Conservation (phyloP, 2,888 invertebrate species). For the Lasius platythorax region DNA sequence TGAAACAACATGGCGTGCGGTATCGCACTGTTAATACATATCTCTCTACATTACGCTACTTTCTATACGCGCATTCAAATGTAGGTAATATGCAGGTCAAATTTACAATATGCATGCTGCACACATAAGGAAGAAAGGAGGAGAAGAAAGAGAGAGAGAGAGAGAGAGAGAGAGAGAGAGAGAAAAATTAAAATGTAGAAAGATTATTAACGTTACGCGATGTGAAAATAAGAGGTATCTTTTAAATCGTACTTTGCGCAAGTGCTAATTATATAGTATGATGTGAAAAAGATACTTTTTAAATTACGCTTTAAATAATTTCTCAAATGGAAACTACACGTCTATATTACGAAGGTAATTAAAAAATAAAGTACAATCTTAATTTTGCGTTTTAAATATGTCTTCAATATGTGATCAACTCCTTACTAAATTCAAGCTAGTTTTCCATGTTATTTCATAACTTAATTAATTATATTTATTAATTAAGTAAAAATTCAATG, state of each 20-base stretch:
- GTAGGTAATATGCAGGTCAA: conserved; percentile 70
- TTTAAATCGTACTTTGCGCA: conserved; percentile 47
- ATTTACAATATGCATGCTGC: conserved; percentile 67
- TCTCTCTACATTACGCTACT: conserved; percentile 39
- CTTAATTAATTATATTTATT: background rate
- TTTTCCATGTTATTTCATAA: background rate
- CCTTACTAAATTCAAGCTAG: background rate
- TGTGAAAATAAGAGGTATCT: conserved; percentile 38
- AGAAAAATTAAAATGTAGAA: background rate
- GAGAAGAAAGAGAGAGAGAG: background rate
- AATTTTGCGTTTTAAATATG: conserved; percentile 7
- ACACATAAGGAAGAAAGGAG: background rate
- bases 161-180: background rate
- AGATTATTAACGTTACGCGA: conserved; percentile 30
- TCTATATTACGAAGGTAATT: background rate
- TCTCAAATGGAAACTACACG: conserved; percentile 28
- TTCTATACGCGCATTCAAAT: conserved; percentile 60
- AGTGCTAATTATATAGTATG: conserved; percentile 31
- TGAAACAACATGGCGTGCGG: conserved; percentile 12
- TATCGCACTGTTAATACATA: conserved; percentile 54
- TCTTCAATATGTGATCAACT: background rate
- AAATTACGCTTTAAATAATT: conserved; percentile 46
- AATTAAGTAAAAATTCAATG: background rate
- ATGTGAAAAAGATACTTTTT: conserved; percentile 29
- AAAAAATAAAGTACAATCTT: conserved; percentile 25